These are phyloP conservation scores for Clarias platycephalus DNA, from an alignment of 2,797 vertebrate species.

Conservation along the genomic window DNA sequence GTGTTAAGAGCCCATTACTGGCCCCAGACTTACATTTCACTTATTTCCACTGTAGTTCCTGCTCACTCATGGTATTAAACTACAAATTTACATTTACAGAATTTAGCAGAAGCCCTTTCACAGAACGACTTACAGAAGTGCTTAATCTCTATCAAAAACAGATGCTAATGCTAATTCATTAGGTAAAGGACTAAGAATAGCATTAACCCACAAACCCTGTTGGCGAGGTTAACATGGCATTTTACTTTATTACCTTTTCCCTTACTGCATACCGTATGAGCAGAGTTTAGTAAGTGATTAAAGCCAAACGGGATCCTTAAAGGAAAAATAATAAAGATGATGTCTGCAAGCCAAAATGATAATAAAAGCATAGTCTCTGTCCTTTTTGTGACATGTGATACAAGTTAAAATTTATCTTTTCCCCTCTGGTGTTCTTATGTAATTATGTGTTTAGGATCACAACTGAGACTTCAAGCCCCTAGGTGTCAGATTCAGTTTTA, in stretches of 20 bases:
- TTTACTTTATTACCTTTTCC: background rate
- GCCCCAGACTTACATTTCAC: background rate
- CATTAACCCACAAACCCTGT: background rate
- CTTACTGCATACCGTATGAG: background rate
- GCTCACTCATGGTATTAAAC: constrained; percentile 1
- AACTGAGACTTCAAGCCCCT: constrained; percentile 8
- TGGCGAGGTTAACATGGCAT: background rate
- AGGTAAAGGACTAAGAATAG: background rate
- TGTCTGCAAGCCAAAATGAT: background rate
- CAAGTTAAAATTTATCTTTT: constrained; percentile 1
- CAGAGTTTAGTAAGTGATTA: background rate
- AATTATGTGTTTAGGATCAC: constrained; percentile 8
- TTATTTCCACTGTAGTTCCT: background rate
- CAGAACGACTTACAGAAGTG: background rate
- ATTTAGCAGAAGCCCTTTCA: background rate
- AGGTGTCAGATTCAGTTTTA: constrained; percentile 12
- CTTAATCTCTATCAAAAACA: background rate
- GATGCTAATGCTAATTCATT: background rate
- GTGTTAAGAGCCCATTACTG: background rate
- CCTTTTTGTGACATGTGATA: background rate
- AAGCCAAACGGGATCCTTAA: background rate
- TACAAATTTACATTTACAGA: background rate
- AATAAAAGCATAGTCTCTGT: background rate
- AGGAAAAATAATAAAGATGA: background rate
- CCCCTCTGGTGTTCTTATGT: background rate